phyloP scores from a whole-genome alignment of 2,797 vertebrate species.

The Sebastes itinus region DNA sequence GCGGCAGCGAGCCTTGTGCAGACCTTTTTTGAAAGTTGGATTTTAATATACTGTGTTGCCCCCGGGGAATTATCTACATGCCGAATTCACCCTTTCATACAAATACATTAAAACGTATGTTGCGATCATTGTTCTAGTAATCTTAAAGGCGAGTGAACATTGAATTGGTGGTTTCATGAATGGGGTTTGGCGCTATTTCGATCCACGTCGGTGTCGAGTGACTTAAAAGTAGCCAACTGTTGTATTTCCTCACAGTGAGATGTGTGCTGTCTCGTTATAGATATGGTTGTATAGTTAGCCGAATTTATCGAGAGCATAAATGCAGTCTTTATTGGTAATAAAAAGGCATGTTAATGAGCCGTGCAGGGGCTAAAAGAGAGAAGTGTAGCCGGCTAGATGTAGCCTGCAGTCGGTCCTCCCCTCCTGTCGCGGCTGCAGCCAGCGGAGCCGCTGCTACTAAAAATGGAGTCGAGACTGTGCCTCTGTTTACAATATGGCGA shows the following conservation, averaged over 20 bases:
- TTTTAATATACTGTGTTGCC: background rate
- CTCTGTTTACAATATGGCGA: slow-evolving; percentile 95
- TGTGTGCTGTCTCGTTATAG: fast-evolving
- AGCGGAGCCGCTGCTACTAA: slow-evolving; percentile 58
- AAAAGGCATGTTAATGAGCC: background rate
- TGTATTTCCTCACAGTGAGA: background rate
- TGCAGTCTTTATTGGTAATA: background rate
- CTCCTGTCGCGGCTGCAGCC: slow-evolving; percentile 59
- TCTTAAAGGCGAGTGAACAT: fast-evolving
- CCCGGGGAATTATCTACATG: background rate
- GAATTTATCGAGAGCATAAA: background rate
- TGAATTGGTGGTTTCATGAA: background rate
- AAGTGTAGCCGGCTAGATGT: background rate
- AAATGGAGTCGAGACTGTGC: slow-evolving; percentile 77
- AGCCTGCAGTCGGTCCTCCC: slow-evolving; percentile 43
- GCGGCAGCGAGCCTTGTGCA: background rate
- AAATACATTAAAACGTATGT: fast-evolving
- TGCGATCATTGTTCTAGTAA: fast-evolving
- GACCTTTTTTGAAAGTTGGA: background rate
- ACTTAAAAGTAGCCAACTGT: background rate
- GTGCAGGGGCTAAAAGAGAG: background rate
- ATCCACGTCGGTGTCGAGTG: background rate
- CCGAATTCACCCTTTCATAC: background rate
- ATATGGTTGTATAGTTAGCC: too few relatives aligned
- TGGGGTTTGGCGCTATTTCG: background rate